Evolutionary conservation across 2,888 invertebrate genomes (phyloP).

Genomic region (Drosophila aldrichi): DNA sequence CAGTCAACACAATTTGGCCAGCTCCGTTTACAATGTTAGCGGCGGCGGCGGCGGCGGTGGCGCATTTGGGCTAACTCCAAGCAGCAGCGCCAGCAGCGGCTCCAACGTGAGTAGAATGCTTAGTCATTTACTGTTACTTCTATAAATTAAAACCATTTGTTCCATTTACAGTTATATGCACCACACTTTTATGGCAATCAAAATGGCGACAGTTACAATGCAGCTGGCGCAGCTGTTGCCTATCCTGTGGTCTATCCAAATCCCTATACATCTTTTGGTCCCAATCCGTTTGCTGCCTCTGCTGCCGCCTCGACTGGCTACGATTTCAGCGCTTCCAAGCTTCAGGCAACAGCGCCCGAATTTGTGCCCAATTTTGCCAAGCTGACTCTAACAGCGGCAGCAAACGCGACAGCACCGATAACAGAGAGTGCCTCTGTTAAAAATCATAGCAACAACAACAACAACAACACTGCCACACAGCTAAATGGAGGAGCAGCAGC

Average conservation of each 20-base stretch:
- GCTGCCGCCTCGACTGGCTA: constrained; percentile 47
- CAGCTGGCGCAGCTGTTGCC: not conserved
- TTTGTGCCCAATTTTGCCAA: constrained; percentile 83
- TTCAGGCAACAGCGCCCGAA: constrained; percentile 83
- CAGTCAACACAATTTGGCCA: constrained; percentile 82
- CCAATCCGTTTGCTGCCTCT: constrained; percentile 71
- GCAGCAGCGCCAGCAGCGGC: constrained; percentile 17
- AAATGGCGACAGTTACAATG: constrained; percentile 46
- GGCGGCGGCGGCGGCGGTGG: constrained; percentile 46
- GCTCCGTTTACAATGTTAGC: constrained; percentile 38
- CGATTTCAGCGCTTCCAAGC: constrained; percentile 77
- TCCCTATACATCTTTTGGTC: constrained; percentile 65
- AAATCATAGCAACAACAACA: constrained; percentile 10
- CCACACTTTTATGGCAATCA: constrained; percentile 34
- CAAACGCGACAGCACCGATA: constrained; percentile 17
- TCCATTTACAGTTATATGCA: constrained; percentile 30
- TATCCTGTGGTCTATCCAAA: constrained; percentile 26
- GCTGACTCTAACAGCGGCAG: constrained; percentile 52
- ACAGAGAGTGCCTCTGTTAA: constrained; percentile 6
- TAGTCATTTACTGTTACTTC: not conserved
- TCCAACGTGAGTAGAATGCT: constrained; percentile 12
- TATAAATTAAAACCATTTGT: not conserved
- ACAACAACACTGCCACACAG: constrained; percentile 63
- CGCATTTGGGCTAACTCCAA: constrained; percentile 44
- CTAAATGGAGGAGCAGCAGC: constrained; percentile 14